These are phyloP conservation scores for Dendronephthya gigantea DNA, from an alignment of 64 coral and sea anemone genomes.

Conservation along the genomic window DNA sequence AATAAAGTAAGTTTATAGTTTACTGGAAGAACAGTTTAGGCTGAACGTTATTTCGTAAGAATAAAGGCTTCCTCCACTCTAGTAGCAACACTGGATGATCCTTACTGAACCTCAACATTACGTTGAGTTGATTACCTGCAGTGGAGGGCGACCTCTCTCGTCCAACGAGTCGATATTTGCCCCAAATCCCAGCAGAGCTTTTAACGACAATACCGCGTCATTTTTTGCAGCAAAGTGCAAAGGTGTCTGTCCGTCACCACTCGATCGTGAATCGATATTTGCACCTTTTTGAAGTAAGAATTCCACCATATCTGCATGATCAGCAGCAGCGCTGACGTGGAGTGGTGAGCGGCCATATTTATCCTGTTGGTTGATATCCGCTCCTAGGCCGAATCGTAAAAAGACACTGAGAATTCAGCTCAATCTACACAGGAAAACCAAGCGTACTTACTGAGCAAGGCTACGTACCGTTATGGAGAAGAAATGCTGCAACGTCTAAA, in stretches of 20 bases:
- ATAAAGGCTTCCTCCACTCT: no score
- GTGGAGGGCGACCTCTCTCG: neutral
- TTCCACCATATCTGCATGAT: conserved; percentile 13
- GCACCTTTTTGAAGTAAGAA: conserved; percentile 3
- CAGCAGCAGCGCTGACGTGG: neutral
- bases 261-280: neutral
- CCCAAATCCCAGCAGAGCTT: neutral
- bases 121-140: neutral
- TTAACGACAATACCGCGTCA: neutral
- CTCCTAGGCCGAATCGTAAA: neutral
- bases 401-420: neutral
- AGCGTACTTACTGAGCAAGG: no score
- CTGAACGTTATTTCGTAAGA: no score
- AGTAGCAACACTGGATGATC: no score
- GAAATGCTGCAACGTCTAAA: neutral
- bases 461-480: neutral
- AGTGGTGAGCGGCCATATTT: neutral
- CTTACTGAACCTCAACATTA: neutral
- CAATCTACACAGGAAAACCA: no score
- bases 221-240: conserved; percentile 3
- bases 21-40: no score
- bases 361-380: neutral
- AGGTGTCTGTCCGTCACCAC: neutral
- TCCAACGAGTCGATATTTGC: conserved; percentile 1
- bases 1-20: neutral